Conservation (phyloP, 2,113 vertebrate species). For the Hoplias malabaricus region DNA sequence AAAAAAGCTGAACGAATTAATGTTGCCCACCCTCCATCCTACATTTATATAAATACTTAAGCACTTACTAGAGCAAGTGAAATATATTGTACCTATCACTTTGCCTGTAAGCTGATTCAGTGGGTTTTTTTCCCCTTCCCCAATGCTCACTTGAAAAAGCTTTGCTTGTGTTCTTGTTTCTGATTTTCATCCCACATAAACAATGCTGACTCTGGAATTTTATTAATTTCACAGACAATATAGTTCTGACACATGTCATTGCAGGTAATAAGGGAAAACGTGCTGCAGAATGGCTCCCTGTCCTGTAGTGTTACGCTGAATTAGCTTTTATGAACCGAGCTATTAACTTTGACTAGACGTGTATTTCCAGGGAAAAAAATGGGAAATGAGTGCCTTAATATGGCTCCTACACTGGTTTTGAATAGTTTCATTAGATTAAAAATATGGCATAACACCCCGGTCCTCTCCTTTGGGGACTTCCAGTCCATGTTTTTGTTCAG, state of each 20-base stretch:
- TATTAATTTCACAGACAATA: too few species aligned
- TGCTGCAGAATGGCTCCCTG: not conserved
- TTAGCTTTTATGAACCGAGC: not conserved
- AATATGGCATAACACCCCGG: not conserved
- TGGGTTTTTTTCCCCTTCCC: too few species aligned
- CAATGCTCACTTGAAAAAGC: too few species aligned
- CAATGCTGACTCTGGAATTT: too few species aligned
- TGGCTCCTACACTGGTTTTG: not conserved
- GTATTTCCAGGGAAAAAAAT: not conserved
- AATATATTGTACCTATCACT: too few species aligned
- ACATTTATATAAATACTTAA: too few species aligned
- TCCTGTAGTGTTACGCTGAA: not conserved
- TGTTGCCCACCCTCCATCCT: too few species aligned
- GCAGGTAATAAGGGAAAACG: not conserved
- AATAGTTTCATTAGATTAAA: not conserved
- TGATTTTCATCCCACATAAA: too few species aligned
- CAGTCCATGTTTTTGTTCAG: not conserved
- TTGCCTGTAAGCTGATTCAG: too few species aligned
- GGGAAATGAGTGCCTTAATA: not conserved
- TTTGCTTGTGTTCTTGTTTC: too few species aligned
- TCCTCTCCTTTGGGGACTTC: not conserved
- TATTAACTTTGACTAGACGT: not conserved
- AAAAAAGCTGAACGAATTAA: too few species aligned
- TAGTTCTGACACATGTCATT: not conserved
- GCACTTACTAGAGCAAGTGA: too few species aligned